Conservation (phyloP, 2,888 invertebrate genomes). For the Archips crataeganus region DNA sequence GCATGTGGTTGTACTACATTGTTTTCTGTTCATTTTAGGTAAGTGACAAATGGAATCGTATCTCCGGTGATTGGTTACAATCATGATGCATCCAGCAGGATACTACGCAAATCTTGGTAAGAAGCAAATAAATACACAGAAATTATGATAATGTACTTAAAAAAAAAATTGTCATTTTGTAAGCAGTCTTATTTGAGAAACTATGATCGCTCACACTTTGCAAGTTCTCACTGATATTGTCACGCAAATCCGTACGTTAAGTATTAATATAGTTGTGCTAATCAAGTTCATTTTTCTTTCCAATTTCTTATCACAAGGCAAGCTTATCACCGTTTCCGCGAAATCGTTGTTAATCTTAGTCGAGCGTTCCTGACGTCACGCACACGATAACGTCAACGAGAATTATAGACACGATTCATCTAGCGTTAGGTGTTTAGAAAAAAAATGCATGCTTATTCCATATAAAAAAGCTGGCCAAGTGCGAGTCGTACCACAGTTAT, state of each 20-base stretch:
- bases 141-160: neutral
- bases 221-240: neutral
- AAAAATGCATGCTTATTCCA: neutral
- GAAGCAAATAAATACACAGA: constrained; percentile 48
- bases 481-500: too few relatives aligned
- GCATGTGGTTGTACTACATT: constrained; percentile 36
- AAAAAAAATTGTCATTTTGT: neutral
- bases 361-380: constrained; percentile 38
- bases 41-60: constrained; percentile 83
- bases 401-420: constrained; percentile 40
- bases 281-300: constrained; percentile 30
- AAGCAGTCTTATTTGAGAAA: too few relatives aligned
- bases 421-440: constrained; percentile 14
- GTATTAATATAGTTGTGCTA: neutral
- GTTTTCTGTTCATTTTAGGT: constrained; percentile 73
- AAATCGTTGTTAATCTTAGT: constrained; percentile 42
- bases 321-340: constrained; percentile 36
- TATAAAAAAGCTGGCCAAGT: neutral
- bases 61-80: constrained; percentile 73
- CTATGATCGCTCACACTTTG: neutral
- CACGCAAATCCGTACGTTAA: neutral
- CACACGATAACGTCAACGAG: constrained; percentile 34
- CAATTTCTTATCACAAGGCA: constrained; percentile 36
- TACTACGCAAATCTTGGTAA: constrained; percentile 85
- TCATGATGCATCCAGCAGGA: constrained; percentile 83